Conservation (phyloP, 2,888 invertebrate genomes). For the Diaphora mendica region DNA sequence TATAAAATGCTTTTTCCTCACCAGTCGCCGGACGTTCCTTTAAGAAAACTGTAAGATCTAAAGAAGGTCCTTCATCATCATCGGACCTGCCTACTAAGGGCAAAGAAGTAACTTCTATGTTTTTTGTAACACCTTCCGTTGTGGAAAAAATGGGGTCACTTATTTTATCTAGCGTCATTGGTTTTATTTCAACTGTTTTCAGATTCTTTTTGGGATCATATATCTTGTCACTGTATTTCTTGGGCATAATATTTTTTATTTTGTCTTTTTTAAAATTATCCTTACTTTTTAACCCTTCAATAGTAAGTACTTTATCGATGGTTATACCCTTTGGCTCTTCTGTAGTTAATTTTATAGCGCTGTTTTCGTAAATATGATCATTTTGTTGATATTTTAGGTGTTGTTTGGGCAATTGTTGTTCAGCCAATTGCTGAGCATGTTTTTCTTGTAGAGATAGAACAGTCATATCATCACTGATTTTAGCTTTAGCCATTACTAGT, state of each 20-base stretch:
- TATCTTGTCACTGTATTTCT: conserved; percentile 74
- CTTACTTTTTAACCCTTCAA: conserved; percentile 45
- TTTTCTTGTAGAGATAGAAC: conserved; percentile 82
- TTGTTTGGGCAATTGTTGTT: conserved; percentile 63
- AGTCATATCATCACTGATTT: conserved; percentile 82
- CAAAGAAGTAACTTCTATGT: conserved; percentile 40
- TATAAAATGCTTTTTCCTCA: conserved; percentile 48
- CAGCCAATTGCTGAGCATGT: conserved; percentile 78
- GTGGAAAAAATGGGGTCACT: conserved; percentile 40
- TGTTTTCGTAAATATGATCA: conserved; percentile 36
- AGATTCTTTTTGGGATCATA: conserved; percentile 62
- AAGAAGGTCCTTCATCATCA: conserved; percentile 62
- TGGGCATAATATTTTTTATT: conserved; percentile 64
- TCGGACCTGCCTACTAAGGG: conserved; percentile 37
- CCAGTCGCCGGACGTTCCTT: conserved; percentile 60
- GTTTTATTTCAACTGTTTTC: conserved; percentile 56
- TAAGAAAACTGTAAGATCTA: conserved; percentile 76
- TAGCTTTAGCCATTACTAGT: conserved; percentile 83
- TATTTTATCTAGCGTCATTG: conserved; percentile 46
- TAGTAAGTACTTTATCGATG: conserved; percentile 47
- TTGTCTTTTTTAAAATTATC: conserved; percentile 62
- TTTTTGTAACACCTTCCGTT: conserved; percentile 34
- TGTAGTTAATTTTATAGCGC: conserved; percentile 46
- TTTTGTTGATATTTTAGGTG: conserved; percentile 47
- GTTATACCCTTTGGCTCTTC: conserved; percentile 40